Evolutionary conservation across 2,888 invertebrate species (phyloP), one percentile per base, ranked within the genome.

Genomic region (Quadroppia sp.): DNA sequence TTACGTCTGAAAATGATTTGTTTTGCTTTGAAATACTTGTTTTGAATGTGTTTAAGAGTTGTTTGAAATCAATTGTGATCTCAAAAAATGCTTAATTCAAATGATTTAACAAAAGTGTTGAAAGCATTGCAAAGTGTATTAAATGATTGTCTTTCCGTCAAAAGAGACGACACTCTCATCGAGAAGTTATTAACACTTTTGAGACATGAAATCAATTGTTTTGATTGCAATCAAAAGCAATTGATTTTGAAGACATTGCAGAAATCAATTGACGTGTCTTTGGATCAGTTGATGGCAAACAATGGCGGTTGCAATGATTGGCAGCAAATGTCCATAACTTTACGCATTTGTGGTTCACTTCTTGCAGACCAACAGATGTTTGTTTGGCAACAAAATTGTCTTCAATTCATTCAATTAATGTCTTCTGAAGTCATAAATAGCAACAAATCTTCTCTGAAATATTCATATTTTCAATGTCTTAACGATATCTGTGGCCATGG

Each of bases 111-210:
- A 32, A 59, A 59, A 59, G 59, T 59, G 28, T 32, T 59, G 30
- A 64, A 64, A 36, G 32, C 32, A 20, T 36, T 64, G n/a, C 20
- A 64, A 64, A 30, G 4, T 2, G 64, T 64, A 9, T 20, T 64
- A 20, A 40, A 64, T 17, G 32, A 32, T 20, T 36, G 64, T 36
- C 36, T 64, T 32, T 30, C 20, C 17, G 32, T 40, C 40, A 64
- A 64, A 36, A 36, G 64, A 28, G 64, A 64, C 64, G 64, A 64
- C 64, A 64, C 64, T 64, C 64, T 64, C 36, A 64, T 40, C n/a
- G 64, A 64, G n/a, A 64, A 64, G 40, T 64, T 64, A 20, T 64
- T 36, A 2, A 28, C 64, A n/a, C 36, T 64, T 36, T 30, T 64
- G 20, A 64, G 30, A 64, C 20, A 64, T 17, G 61, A 61, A 15